Percentiles rank a stretch among this genome's conserved stretches.
Evolutionary conservation across 2,113 vertebrate species (phyloP).

Genomic region (Nettapus auritus): DNA sequence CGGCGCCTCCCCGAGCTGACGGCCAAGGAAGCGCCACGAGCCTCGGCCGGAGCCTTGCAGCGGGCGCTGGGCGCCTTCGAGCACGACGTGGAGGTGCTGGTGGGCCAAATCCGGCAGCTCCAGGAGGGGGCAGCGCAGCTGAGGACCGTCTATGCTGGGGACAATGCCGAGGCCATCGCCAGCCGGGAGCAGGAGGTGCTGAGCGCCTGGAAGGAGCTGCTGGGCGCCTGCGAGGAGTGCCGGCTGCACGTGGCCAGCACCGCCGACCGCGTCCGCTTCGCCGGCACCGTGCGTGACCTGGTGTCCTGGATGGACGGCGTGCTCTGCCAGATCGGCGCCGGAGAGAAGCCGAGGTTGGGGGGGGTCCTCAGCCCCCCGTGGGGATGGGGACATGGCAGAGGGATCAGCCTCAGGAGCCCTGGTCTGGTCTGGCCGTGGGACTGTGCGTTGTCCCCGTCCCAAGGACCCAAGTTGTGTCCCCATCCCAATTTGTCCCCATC

Average conservation of each 20-base stretch:
- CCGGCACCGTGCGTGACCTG: constrained; percentile 85
- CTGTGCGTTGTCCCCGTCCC: no score
- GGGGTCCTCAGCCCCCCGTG: no score
- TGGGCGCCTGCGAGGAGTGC: constrained; percentile 90
- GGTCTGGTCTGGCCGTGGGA: background rate
- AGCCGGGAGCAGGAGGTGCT: constrained; percentile 90
- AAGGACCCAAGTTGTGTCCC: background rate
- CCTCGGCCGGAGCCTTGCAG: constrained; percentile 85
- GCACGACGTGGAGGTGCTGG: constrained; percentile 92
- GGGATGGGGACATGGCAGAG: background rate
- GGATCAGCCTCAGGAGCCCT: background rate
- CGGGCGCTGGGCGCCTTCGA: constrained; percentile 89
- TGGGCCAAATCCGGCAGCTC: constrained; percentile 89
- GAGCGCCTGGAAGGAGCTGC: constrained; percentile 90
- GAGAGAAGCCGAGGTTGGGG: constrained; percentile 91
- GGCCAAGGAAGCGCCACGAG: constrained; percentile 75
- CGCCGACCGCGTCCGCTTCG: constrained; percentile 91
- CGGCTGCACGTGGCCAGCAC: constrained; percentile 90
- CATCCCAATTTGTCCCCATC: no score
- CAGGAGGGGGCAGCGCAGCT: constrained; percentile 94
- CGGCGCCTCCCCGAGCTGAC: constrained; percentile 85
- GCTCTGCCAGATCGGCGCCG: constrained; percentile 88
- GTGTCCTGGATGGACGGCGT: constrained; percentile 93
- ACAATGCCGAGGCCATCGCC: constrained; percentile 91
- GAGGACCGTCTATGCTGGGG: constrained; percentile 92